Percentiles rank a stretch among this genome's conserved stretches.
Conservation (phyloP, 2,797 vertebrate genomes). For the Oceanodroma leucorhoa region DNA sequence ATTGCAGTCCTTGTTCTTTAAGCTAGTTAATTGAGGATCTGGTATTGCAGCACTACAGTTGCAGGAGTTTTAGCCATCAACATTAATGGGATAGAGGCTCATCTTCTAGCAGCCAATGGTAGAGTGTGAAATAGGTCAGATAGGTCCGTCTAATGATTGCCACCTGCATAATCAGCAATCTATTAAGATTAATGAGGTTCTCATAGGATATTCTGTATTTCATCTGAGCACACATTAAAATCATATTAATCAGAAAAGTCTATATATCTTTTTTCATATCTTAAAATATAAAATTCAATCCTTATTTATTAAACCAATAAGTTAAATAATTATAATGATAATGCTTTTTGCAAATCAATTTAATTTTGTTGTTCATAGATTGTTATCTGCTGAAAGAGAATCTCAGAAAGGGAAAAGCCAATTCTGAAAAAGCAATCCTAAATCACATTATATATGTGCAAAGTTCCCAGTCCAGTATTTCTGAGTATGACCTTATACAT, state of each 20-base stretch:
- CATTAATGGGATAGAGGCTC: not conserved
- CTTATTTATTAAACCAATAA: not conserved
- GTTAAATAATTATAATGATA: not conserved
- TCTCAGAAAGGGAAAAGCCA: not conserved
- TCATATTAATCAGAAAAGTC: slow-evolving; percentile 32
- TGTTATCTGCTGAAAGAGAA: not conserved
- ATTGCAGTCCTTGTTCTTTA: not conserved
- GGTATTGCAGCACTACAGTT: not conserved
- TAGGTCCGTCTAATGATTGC: not conserved
- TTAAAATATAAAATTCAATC: not conserved
- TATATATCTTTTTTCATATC: not conserved
- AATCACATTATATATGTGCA: not conserved
- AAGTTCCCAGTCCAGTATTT: not conserved
- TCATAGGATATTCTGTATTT: slow-evolving; percentile 27
- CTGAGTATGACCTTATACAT: not conserved
- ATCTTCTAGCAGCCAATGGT: not conserved
- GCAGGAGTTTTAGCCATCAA: not conserved
- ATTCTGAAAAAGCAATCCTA: not conserved
- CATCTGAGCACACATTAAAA: slow-evolving; percentile 29
- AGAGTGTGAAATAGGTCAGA: not conserved
- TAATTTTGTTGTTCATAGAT: not conserved
- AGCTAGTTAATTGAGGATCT: not conserved
- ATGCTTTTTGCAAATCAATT: not conserved
- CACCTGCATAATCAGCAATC: slow-evolving; percentile 34
- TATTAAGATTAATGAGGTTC: slow-evolving; percentile 45